Base-by-base conservation (phyloP, 2,113 vertebrate species). In the Podiceps cristatus region DNA sequence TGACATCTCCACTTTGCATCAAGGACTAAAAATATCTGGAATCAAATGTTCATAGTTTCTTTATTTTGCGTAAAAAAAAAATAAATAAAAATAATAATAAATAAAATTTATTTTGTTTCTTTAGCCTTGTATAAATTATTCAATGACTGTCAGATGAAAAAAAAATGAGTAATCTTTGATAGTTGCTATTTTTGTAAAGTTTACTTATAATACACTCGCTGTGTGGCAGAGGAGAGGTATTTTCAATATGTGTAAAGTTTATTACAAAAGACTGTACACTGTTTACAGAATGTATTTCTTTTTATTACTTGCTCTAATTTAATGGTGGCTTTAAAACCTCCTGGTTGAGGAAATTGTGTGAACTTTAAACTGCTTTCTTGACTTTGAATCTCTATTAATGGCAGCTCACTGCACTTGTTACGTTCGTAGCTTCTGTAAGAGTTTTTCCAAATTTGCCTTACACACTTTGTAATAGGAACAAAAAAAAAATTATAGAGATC, bases 161-260 rank as follows among this genome's bases (percentile, higher is more conserved):
- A 42, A 94, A 93, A 97, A 71, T 40, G 97, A 93, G 97, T 97
- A 90, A 97, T 98, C 98, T 98, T 97, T 98, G 97, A 98, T 95
- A 96, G 98, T 99, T 96, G 98, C 98, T 98, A 98, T 98, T 99
- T 98, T 98, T 99, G 98, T 99, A 99, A 98, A 98, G 98, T 98
- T 97, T 91, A 91, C 93, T 98, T 97, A 96, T 96, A 98, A 96
- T 76, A 73, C 95, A 68, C 94, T 86, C 60, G 73, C 96, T 73
- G 77, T 87, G 94, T 91, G 97, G 96, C 97, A 89, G 98, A 98
- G 98, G 96, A 96, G 97, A 98, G 97, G 97, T 96, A 98, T 97
- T 96, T 98, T 97, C 98, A 92, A 98, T 98, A 97, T 79, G 97
- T 97, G 78, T 96, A 96, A 96, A 96, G 93, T 98, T 97, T 98